Evolutionary conservation across 2,113 vertebrate species (phyloP).

Genomic region (Panthera tigris): DNA sequence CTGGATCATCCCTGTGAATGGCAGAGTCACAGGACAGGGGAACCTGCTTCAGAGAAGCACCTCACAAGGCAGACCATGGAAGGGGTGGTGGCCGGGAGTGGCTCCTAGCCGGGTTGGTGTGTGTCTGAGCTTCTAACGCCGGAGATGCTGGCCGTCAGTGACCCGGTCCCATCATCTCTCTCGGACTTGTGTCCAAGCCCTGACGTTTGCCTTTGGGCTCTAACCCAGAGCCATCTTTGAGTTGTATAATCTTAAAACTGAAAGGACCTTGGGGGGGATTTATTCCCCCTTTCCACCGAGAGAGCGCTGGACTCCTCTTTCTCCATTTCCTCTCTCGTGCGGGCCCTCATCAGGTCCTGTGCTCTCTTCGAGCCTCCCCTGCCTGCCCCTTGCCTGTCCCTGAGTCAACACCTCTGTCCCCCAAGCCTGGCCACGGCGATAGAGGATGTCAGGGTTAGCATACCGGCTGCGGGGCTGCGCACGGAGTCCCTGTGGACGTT

Average conservation of each 20-base stretch:
- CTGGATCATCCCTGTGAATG: constrained; percentile 90
- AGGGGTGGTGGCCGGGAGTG: neutral
- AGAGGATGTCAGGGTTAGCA: neutral
- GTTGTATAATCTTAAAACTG: neutral
- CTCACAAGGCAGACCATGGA: neutral
- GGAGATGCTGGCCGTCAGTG: neutral
- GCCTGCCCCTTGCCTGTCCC: neutral
- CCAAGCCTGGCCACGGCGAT: neutral
- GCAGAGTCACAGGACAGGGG: neutral
- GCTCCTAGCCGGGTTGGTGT: neutral
- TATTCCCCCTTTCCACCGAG: neutral
- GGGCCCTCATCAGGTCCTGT: neutral
- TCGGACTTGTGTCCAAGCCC: neutral
- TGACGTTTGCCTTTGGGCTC: neutral
- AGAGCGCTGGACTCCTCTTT: neutral
- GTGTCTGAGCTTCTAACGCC: neutral
- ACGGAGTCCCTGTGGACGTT: fast-evolving
- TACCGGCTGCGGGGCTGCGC: neutral
- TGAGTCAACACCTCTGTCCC: neutral
- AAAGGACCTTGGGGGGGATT: neutral
- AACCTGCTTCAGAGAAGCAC: neutral
- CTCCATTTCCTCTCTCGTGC: neutral
- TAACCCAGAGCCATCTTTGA: neutral
- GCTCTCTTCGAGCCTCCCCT: neutral
- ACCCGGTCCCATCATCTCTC: neutral